A percentile compares a stretch with the other conserved stretches of the same genome.
These are phyloP conservation scores for Graphium colonna DNA, from an alignment of 2,888 invertebrate genomes.

Conservation along the genomic window DNA sequence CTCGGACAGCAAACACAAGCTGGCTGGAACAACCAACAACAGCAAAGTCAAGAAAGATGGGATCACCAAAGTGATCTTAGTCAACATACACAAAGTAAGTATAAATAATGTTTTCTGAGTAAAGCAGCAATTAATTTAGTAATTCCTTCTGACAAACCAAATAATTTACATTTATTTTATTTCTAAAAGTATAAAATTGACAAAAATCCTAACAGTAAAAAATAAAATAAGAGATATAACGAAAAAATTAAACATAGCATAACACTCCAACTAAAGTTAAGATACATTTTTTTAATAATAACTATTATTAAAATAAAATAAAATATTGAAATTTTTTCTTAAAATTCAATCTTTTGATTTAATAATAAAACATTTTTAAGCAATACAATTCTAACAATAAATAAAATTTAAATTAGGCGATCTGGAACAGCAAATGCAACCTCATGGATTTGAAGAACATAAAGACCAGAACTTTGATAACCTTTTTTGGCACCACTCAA, in stretches of 20 bases:
- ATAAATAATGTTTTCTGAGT: constrained; percentile 10
- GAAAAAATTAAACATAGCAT: too few relatives aligned
- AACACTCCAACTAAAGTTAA: too few relatives aligned
- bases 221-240: too few relatives aligned
- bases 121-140: neutral
- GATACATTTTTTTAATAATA: too few relatives aligned
- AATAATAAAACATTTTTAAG: neutral
- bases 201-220: too few relatives aligned
- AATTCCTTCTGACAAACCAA: too few relatives aligned
- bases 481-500: constrained; percentile 26
- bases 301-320: too few relatives aligned
- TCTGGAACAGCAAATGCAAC: constrained; percentile 26
- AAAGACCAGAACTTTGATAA: constrained; percentile 20
- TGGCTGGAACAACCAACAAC: constrained; percentile 41
- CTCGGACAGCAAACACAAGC: constrained; percentile 37
- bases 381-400: neutral
- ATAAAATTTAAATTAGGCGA: constrained; percentile 20
- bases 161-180: too few relatives aligned
- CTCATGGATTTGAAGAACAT: constrained; percentile 9
- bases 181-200: too few relatives aligned
- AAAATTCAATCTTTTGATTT: too few relatives aligned
- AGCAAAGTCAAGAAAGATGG: constrained; percentile 36
- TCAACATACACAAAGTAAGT: constrained; percentile 31
- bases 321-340: too few relatives aligned
- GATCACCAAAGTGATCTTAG: constrained; percentile 26